Base-by-base conservation (phyloP, 1,140 invertebrate species). In the Drosophila guanche region DNA sequence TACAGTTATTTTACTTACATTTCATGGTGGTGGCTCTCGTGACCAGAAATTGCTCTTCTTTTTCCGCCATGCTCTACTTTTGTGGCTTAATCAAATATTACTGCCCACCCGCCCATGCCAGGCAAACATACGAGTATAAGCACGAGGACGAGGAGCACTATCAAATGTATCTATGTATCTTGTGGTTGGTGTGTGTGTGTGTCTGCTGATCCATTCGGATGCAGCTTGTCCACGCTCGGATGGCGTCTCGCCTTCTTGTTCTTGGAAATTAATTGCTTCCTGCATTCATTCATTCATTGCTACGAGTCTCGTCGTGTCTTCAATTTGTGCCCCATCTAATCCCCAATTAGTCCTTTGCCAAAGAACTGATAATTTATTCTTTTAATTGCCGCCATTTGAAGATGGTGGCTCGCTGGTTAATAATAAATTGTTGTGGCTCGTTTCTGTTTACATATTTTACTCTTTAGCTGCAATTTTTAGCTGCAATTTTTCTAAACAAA, bases 261-360 rank as follows among this genome's bases (percentile, higher is more conserved):
- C 23, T 50, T 56, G 41, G 68, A 75, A 88, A 88, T 86, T 88
- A 86, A 86, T 86, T 86, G 85, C 78, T 75, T 88, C 83, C 81
- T 80, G 83, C 65, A 57, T 66, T 70, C 47, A 76, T 76, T 71
- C 62, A 52, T 60, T 86, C 73, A 73, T 23, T 43, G 25, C 16
- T 42, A 48, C 25, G 25, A 22, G n/a, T 7, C 16, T n/a, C 6
- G 23, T n/a, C 14, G 20, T 51, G 59, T 59, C 71, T 52, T 60
- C 62, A 85, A 80, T 80, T 84, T 84, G 72, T 76, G 37, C 57
- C 70, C 77, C 73, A 20, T 20, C 16, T 84, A 85, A 84, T 84
- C 78, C 79, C 71, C 79, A 84, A 84, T 84, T 86, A 84, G 79
- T 80, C 55, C 66, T 41, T 62, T 46, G 76, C 65, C 45, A 43